A percentile compares a stretch with the other conserved stretches of the same genome.
phyloP scores from a whole-genome alignment of 2,113 vertebrate species.

The Sakesphorus luctuosus region DNA sequence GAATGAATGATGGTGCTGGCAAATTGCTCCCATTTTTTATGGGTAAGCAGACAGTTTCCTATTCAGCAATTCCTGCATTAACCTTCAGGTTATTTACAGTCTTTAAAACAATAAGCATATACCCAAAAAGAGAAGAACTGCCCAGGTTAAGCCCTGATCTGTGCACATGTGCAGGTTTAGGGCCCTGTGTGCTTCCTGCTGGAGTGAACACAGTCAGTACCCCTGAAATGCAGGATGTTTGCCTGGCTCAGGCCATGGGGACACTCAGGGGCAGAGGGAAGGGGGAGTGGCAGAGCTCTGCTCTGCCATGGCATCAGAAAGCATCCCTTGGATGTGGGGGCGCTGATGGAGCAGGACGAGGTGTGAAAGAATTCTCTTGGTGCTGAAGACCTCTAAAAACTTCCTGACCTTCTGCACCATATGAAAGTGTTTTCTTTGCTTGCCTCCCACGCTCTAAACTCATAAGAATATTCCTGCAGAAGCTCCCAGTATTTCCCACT shows the following conservation, averaged over 20 bases:
- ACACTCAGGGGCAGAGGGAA: background rate
- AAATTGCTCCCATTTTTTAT: background rate
- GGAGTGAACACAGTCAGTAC: background rate
- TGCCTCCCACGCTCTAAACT: background rate
- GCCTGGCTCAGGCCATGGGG: background rate
- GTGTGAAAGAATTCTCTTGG: background rate
- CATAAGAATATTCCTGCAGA: background rate
- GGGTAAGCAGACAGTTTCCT: background rate
- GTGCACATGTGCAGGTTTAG: background rate
- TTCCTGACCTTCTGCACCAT: background rate
- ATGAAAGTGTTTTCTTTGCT: background rate
- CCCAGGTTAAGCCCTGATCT: background rate
- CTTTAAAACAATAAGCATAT: background rate
- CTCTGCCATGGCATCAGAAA: fast-evolving
- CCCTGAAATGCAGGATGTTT: background rate
- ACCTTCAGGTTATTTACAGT: background rate
- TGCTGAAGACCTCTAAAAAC: background rate
- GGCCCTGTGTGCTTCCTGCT: background rate
- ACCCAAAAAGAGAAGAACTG: background rate
- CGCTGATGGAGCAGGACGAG: background rate
- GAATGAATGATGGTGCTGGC: background rate
- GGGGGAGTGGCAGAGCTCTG: background rate
- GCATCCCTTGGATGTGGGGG: background rate
- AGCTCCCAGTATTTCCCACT: background rate
- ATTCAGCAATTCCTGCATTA: background rate